A percentile compares a stretch with the other conserved stretches of the same genome.
phyloP scores from a whole-genome alignment of 2,888 invertebrate genomes.

The Phortica okadai region DNA sequence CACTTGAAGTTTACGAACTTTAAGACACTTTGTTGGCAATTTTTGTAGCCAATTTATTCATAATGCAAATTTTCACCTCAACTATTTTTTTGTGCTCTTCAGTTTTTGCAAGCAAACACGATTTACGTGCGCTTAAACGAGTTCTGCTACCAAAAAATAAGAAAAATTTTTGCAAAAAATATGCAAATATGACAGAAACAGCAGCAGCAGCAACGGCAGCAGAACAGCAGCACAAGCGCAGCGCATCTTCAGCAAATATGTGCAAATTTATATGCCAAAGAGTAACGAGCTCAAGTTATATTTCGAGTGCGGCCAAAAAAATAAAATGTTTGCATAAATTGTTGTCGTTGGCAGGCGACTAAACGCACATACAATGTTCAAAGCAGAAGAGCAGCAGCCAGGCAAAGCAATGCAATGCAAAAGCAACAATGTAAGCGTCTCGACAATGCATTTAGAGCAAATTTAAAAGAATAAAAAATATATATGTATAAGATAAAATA shows the following conservation, averaged over 20 bases:
- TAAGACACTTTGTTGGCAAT: slow-evolving; percentile 41
- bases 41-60: slow-evolving; percentile 44
- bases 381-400: not conserved
- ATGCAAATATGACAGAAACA: slow-evolving; percentile 57
- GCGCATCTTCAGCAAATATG: slow-evolving; percentile 16
- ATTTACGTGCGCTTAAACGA: slow-evolving; percentile 59
- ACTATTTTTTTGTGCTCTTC: not conserved
- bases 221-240: not conserved
- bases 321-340: slow-evolving; percentile 18
- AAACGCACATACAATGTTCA: not conserved
- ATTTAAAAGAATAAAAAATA: too few relatives aligned
- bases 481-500: not conserved
- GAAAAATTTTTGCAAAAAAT: slow-evolving; percentile 63
- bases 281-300: slow-evolving; percentile 22
- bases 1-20: not conserved
- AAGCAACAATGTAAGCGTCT: slow-evolving; percentile 7
- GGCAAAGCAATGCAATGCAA: not conserved
- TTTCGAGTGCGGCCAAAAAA: slow-evolving; percentile 7
- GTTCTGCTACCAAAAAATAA: slow-evolving; percentile 55
- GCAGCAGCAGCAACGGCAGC: slow-evolving; percentile 21
- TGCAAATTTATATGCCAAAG: slow-evolving; percentile 11
- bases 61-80: slow-evolving; percentile 40
- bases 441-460: not conserved
- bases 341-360: not conserved
- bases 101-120: slow-evolving; percentile 4